phyloP scores from a whole-genome alignment of 2,797 vertebrate genomes.

The Eulemur coronatus region DNA sequence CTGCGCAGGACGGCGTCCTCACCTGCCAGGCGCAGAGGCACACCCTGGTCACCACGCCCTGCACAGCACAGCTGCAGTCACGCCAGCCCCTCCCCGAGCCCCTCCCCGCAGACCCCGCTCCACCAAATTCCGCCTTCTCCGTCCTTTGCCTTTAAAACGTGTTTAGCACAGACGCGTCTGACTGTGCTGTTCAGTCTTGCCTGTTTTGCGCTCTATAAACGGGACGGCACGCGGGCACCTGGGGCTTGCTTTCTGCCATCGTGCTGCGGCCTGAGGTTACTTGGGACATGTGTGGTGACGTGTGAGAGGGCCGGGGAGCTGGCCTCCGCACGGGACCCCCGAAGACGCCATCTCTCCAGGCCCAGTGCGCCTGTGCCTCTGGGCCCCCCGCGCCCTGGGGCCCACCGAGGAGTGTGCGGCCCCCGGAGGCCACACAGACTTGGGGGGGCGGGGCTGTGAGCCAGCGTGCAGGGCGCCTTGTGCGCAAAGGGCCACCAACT shows the following conservation, averaged over 20 bases:
- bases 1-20: slow-evolving; percentile 87
- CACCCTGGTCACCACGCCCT: background rate
- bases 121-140: background rate
- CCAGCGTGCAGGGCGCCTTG: too few species aligned
- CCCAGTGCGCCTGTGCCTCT: background rate
- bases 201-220: background rate
- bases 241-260: background rate
- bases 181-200: background rate
- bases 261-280: background rate
- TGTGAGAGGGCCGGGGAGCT: background rate
- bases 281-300: background rate
- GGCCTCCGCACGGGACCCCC: background rate
- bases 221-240: fast-evolving
- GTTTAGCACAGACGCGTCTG: fast-evolving
- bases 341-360: fast-evolving
- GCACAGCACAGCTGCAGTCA: too few species aligned
- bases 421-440: background rate
- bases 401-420: too few species aligned
- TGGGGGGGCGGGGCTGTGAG: background rate
- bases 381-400: too few species aligned
- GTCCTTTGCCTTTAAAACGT: background rate
- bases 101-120: background rate
- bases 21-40: slow-evolving; percentile 63
- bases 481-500: background rate
- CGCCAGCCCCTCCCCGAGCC: fast-evolving